Conservation (phyloP, 1,140 invertebrate genomes). For the Caenorhabditis remanei region DNA sequence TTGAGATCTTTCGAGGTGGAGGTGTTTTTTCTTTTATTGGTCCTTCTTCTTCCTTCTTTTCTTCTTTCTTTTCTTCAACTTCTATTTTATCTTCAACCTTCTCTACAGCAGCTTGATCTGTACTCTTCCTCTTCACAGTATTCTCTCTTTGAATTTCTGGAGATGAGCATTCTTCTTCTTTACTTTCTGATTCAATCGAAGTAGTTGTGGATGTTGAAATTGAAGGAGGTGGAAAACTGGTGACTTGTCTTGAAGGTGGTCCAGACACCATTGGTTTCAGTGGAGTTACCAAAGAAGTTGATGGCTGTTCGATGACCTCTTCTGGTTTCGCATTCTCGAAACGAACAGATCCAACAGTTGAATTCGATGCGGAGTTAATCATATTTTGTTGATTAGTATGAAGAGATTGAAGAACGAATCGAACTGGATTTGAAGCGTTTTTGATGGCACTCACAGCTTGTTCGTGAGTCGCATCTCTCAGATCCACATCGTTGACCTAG, state of each 20-base stretch:
- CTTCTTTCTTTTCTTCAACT: background rate
- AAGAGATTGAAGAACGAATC: conserved; percentile 91
- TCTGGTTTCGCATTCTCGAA: conserved; percentile 33
- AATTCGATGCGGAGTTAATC: conserved; percentile 61
- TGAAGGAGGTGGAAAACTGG: conserved; percentile 31
- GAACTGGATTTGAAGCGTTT: conserved; percentile 89
- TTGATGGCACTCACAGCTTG: conserved; percentile 94
- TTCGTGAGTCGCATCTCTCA: conserved; percentile 91
- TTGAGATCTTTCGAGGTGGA: conserved; percentile 1
- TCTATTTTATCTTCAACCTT: conserved; percentile 12
- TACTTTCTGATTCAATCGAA: conserved; percentile 31
- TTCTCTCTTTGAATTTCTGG: conserved; percentile 33
- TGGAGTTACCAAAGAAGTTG: conserved; percentile 40
- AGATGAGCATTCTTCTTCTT: conserved; percentile 1
- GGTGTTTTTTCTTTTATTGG: conserved; percentile 9
- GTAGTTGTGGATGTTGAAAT: conserved; percentile 51
- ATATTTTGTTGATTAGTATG: conserved; percentile 78
- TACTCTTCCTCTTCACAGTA: conserved; percentile 33
- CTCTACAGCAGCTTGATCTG: conserved; percentile 17
- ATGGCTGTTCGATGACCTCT: conserved; percentile 28
- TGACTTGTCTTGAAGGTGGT: background rate
- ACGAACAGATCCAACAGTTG: conserved; percentile 59
- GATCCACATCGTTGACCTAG: conserved; percentile 91
- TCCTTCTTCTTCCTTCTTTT: conserved; percentile 51
- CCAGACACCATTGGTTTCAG: conserved; percentile 23